A percentile compares a stretch with the other conserved stretches of the same genome.
phyloP scores from a whole-genome alignment of 2,113 vertebrate genomes.

The Anguilla rostrata region DNA sequence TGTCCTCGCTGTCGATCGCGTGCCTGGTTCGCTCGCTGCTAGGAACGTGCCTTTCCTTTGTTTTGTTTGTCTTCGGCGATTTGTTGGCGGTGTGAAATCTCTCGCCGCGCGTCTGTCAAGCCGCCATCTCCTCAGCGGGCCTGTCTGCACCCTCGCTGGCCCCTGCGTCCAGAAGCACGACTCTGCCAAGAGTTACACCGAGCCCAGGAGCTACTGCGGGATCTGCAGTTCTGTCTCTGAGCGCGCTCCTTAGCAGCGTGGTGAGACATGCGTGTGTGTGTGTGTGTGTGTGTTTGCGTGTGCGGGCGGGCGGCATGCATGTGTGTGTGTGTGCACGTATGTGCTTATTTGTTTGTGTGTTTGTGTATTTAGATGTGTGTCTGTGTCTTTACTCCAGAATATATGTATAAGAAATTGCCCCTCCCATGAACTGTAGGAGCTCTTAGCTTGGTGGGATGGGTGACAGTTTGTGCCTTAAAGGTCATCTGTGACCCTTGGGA shows the following conservation, averaged over 20 bases:
- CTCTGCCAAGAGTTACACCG: background rate
- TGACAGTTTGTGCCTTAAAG: too few relatives aligned
- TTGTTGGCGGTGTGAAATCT: background rate
- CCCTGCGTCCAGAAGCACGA: background rate
- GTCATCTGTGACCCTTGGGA: too few relatives aligned
- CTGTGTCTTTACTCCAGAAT: too few relatives aligned
- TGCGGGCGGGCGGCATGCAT: too few relatives aligned
- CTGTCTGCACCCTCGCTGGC: background rate
- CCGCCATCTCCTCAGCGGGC: background rate
- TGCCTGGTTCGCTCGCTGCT: conserved; percentile 39
- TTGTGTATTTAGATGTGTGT: too few relatives aligned
- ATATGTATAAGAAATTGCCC: too few relatives aligned
- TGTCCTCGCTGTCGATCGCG: conserved; percentile 36
- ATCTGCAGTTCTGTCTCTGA: background rate
- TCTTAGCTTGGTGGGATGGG: too few relatives aligned
- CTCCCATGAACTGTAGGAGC: too few relatives aligned
- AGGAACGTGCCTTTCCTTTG: conserved; percentile 22
- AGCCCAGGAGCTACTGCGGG: background rate
- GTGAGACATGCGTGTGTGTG: background rate
- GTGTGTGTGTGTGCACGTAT: too few relatives aligned
- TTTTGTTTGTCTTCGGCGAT: background rate
- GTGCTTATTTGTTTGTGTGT: too few relatives aligned
- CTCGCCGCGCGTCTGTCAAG: background rate
- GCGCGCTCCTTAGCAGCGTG: background rate
- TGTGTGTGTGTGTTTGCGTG: too few relatives aligned